Conservation (phyloP, 92 coral and sea anemone species). For the Diadumene lineata region DNA sequence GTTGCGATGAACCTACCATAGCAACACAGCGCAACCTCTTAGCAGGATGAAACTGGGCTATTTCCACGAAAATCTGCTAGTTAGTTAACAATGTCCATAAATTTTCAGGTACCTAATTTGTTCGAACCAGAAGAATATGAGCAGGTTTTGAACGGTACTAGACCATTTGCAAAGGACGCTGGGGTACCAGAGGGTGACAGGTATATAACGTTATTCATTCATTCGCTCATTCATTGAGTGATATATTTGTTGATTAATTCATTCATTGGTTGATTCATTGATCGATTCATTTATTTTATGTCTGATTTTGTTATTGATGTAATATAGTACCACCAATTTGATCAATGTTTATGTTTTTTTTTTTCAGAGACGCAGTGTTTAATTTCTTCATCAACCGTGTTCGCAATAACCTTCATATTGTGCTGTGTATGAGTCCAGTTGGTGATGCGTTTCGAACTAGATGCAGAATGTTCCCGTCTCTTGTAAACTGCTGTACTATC, state of each 20-base stretch:
- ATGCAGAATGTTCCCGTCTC: slow-evolving; percentile 96
- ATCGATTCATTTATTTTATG: no score
- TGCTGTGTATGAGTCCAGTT: slow-evolving; percentile 98
- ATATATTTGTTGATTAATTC: no score
- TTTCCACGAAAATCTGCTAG: no score
- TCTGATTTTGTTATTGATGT: slow-evolving; percentile 84
- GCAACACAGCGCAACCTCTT: no score
- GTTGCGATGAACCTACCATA: no score
- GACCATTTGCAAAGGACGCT: slow-evolving; percentile 95
- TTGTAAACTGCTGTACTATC: slow-evolving; percentile 96
- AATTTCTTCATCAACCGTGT: slow-evolving; percentile 92
- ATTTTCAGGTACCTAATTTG: slow-evolving; percentile 87
- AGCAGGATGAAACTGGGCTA: no score
- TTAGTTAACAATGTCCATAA: background rate
- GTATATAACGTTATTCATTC: no score
- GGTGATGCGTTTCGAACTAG: slow-evolving; percentile 98
- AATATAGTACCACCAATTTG: slow-evolving; percentile 82
- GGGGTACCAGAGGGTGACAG: slow-evolving; percentile 98
- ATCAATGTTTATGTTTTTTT: background rate
- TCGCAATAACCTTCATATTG: slow-evolving; percentile 95
- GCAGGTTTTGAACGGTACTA: slow-evolving; percentile 89
- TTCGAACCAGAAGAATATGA: slow-evolving; percentile 98
- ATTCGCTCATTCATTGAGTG: no score
- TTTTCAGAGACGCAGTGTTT: slow-evolving; percentile 81
- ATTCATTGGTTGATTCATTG: no score